These are phyloP conservation scores for Heliocidaris erythrogramma DNA, from an alignment of 35 echinoderm and acorn worm species.

Conservation along the genomic window DNA sequence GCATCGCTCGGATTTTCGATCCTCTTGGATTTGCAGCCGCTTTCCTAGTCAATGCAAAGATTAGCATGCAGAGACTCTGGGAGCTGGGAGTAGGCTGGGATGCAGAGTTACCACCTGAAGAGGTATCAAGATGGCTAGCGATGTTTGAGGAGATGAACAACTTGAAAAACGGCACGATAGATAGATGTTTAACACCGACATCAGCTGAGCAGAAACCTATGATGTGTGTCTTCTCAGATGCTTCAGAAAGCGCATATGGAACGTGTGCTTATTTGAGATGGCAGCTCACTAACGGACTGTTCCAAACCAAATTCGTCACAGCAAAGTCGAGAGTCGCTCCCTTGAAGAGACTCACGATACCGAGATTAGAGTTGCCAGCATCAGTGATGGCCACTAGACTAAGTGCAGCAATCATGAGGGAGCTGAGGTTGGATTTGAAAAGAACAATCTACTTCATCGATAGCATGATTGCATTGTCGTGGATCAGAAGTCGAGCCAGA, in stretches of 20 bases:
- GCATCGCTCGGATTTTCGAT: constrained; percentile 57
- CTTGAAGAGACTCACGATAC: constrained; percentile 41
- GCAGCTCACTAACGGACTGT: constrained; percentile 33
- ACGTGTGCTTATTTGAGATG: constrained; percentile 55
- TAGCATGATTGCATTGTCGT: constrained; percentile 59
- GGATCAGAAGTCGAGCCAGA: constrained; percentile 61
- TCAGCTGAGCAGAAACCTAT: background rate
- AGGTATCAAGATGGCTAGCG: background rate
- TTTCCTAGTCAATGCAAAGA: constrained; percentile 48
- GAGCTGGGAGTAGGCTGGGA: constrained; percentile 61
- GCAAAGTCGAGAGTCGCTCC: constrained; percentile 68
- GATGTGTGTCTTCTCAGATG: constrained; percentile 58
- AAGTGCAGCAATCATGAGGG: constrained; percentile 19
- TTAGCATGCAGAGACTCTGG: constrained; percentile 55
- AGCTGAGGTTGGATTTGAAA: constrained; percentile 32
- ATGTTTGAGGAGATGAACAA: constrained; percentile 59
- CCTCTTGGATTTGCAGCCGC: constrained; percentile 62
- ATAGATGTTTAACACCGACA: constrained; percentile 38
- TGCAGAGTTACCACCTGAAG: background rate
- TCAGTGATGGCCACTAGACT: constrained; percentile 29
- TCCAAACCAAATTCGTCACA: constrained; percentile 48
- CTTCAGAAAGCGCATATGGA: constrained; percentile 60
- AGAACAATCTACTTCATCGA: constrained; percentile 60
- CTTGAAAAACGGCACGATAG: constrained; percentile 38
- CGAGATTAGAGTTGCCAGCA: constrained; percentile 50